A percentile compares a stretch with the other conserved stretches of the same genome.
phyloP scores from a whole-genome alignment of 2,113 vertebrate species.

The Urocolius indicus region DNA sequence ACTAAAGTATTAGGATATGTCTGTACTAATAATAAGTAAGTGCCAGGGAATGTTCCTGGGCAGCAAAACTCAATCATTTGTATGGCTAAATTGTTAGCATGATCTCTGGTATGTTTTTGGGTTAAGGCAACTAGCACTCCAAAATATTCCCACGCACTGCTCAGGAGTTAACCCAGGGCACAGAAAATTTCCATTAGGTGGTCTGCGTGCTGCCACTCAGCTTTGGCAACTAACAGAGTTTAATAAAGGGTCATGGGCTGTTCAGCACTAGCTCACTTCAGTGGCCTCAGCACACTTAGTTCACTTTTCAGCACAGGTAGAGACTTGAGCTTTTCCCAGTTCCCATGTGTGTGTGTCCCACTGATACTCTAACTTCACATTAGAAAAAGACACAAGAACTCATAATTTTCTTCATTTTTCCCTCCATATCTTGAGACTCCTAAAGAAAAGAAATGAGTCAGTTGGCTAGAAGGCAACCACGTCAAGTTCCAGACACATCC shows the following conservation, averaged over 20 bases:
- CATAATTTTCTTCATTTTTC: background rate
- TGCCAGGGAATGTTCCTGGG: slow-evolving; percentile 19
- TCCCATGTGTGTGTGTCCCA: background rate
- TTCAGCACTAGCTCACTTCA: background rate
- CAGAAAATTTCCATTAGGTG: background rate
- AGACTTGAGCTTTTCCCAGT: background rate
- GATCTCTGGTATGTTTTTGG: background rate
- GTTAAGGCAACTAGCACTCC: background rate
- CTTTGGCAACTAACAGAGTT: background rate
- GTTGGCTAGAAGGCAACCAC: background rate
- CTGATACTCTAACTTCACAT: background rate
- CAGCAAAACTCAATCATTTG: background rate
- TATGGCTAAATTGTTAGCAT: background rate
- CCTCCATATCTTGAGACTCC: background rate
- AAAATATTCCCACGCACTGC: background rate
- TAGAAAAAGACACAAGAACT: background rate
- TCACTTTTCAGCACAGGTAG: background rate
- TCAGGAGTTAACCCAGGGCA: background rate
- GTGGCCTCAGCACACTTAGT: background rate
- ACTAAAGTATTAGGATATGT: background rate
- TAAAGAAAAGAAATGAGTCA: background rate
- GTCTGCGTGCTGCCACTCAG: background rate
- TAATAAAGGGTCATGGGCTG: background rate
- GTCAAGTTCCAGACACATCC: background rate
- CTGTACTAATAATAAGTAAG: background rate